phyloP scores from a whole-genome alignment of 2,888 invertebrate genomes.

The Callinectes sapidus region DNA sequence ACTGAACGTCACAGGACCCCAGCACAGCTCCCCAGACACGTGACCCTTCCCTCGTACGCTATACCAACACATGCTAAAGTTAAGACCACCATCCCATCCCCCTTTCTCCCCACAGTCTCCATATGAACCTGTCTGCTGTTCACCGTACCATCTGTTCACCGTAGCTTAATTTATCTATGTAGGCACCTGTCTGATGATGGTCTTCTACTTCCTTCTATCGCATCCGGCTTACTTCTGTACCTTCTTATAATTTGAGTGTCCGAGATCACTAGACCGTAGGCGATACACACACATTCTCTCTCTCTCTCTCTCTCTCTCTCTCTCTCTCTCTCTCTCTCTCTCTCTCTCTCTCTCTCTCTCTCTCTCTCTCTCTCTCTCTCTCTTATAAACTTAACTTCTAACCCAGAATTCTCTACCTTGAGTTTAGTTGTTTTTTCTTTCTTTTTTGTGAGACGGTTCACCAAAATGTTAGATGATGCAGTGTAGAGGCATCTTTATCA shows the following conservation, averaged over 20 bases:
- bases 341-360: neutral
- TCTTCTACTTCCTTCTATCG: neutral
- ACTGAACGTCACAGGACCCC: neutral
- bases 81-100: neutral
- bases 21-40: no score
- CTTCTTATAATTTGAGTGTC: neutral
- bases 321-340: neutral
- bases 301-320: neutral
- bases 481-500: neutral
- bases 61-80: no score
- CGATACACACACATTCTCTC: no score
- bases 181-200: neutral
- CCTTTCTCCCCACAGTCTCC: neutral
- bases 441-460: neutral
- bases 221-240: neutral
- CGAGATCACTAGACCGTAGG: neutral
- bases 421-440: neutral
- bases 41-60: neutral
- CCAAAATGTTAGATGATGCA: neutral
- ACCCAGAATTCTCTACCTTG: neutral
- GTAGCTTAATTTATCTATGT: neutral
- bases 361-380: neutral
- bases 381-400: neutral
- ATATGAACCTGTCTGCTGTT: no score
- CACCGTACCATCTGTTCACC: no score